phyloP scores from a whole-genome alignment of 2,113 vertebrate species.

The Catharus bicknelli region DNA sequence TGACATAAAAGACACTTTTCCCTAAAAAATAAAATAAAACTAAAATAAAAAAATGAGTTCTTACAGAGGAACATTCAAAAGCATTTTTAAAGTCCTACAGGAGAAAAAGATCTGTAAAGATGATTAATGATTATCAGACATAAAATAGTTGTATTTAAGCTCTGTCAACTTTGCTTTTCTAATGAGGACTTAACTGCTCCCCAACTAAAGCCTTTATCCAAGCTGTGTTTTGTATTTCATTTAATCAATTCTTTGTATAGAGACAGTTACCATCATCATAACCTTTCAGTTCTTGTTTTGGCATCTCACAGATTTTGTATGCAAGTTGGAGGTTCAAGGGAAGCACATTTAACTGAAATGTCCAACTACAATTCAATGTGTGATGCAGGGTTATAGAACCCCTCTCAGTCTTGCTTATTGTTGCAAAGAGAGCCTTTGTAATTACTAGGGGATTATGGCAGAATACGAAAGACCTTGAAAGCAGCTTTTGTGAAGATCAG shows the following conservation, averaged over 20 bases:
- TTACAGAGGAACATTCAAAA: constrained; percentile 5
- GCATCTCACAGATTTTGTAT: constrained; percentile 36
- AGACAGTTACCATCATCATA: constrained; percentile 18
- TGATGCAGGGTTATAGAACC: constrained; percentile 17
- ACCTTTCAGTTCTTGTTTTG: constrained; percentile 44
- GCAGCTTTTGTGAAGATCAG: constrained; percentile 63
- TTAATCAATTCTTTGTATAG: constrained; percentile 46
- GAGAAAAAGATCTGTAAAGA: not conserved
- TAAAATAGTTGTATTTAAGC: constrained; percentile 42
- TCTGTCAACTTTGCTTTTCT: constrained; percentile 46
- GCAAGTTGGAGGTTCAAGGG: constrained; percentile 41
- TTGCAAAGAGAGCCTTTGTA: constrained; percentile 67
- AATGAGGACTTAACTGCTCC: constrained; percentile 39
- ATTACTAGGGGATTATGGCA: constrained; percentile 72
- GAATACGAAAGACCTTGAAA: constrained; percentile 57
- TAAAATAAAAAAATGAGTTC: not conserved
- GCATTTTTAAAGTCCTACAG: not conserved
- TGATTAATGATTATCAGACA: constrained; percentile 28
- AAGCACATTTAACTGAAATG: constrained; percentile 56
- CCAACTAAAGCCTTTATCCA: constrained; percentile 26
- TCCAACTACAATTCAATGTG: constrained; percentile 48
- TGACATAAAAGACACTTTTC: not conserved
- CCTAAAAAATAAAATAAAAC: not conserved
- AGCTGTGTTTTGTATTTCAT: constrained; percentile 42
- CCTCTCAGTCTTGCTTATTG: constrained; percentile 65